Evolutionary conservation across 2,888 invertebrate species (phyloP).

Genomic region (Ectemnius lituratus): DNA sequence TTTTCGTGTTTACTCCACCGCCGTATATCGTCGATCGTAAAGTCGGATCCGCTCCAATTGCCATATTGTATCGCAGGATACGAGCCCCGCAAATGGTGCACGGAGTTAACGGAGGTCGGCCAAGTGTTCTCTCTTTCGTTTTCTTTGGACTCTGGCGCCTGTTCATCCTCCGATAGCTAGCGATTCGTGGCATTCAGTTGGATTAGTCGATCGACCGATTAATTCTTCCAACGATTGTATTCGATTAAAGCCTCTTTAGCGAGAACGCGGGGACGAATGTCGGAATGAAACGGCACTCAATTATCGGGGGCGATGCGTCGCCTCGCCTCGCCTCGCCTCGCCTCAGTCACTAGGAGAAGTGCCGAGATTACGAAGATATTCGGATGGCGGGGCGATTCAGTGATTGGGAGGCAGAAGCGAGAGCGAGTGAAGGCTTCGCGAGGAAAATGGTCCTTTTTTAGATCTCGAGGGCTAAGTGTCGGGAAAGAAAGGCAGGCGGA

Average conservation of each 20-base stretch:
- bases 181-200: conserved; percentile 27
- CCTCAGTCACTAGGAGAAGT: conserved; percentile 22
- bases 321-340: too few species aligned
- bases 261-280: conserved; percentile 13
- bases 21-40: conserved; percentile 67
- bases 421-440: not conserved
- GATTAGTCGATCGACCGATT: conserved; percentile 49
- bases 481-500: too few species aligned
- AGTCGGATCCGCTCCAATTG: conserved; percentile 38
- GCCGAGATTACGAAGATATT: conserved; percentile 24
- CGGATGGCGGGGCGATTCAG: conserved; percentile 28
- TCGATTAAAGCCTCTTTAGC: conserved; percentile 46
- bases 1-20: conserved; percentile 65
- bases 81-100: not conserved
- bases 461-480: too few species aligned
- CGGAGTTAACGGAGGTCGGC: not conserved
- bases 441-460: not conserved
- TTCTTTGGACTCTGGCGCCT: not conserved
- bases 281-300: conserved; percentile 46
- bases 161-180: not conserved
- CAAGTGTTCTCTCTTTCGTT: not conserved
- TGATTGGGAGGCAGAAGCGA: conserved; percentile 10
- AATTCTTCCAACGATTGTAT: conserved; percentile 44
- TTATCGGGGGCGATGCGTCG: conserved; percentile 24
- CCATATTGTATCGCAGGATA: not conserved